Conservation (phyloP, 2,113 vertebrate genomes). For the Aptenodytes forsteri region DNA sequence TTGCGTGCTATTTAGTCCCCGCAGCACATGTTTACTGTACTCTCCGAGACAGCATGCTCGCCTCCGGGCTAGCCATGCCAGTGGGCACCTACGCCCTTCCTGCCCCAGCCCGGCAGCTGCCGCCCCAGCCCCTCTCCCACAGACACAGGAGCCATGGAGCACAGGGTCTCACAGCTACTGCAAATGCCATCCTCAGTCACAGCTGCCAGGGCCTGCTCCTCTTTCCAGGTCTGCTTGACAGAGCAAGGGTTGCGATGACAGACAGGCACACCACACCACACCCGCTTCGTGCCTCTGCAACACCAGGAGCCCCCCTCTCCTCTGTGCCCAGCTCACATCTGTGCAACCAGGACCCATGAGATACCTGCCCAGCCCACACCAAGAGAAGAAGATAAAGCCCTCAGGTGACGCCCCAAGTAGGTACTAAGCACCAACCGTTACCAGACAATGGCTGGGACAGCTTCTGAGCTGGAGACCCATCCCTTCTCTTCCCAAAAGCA, state of each 20-base stretch:
- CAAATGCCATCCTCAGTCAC: background rate
- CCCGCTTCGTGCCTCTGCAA: background rate
- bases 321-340: background rate
- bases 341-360: background rate
- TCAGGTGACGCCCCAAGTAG: background rate
- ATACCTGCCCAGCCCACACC: background rate
- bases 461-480: background rate
- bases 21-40: background rate
- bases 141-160: accelerated
- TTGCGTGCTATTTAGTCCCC: background rate
- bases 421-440: background rate
- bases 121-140: background rate
- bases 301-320: background rate
- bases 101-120: background rate
- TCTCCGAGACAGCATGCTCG: background rate
- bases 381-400: background rate
- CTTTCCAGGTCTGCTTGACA: background rate
- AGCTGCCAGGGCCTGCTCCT: background rate
- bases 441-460: background rate
- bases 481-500: background rate
- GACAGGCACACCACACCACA: background rate
- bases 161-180: background rate
- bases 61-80: background rate
- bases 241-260: background rate
- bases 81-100: background rate